Evolutionary conservation across 2,888 invertebrate species (phyloP).

Genomic region (Xanthorhoe spadicearia): DNA sequence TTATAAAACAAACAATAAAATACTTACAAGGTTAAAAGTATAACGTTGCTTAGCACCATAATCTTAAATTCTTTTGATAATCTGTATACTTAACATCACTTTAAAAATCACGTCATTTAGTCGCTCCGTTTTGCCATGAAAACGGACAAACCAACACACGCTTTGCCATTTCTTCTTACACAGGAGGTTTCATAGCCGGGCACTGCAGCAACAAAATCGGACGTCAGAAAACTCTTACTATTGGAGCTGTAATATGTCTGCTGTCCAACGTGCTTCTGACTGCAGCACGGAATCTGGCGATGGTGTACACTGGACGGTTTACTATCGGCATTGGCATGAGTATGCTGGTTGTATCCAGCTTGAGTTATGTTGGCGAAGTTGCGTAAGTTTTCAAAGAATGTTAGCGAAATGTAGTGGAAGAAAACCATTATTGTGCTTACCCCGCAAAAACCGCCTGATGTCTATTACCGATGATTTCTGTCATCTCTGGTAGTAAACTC

Average conservation of each 20-base stretch:
- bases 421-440: no score
- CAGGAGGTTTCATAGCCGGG: slow-evolving; percentile 31
- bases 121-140: no score
- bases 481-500: no score
- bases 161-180: no score
- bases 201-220: slow-evolving; percentile 32
- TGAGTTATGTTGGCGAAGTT: slow-evolving; percentile 40
- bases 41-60: no score
- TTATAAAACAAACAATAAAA: background rate
- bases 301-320: slow-evolving; percentile 24
- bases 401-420: background rate
- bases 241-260: slow-evolving; percentile 20
- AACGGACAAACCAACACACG: no score
- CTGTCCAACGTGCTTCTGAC: slow-evolving; percentile 13
- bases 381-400: slow-evolving; percentile 27
- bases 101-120: no score
- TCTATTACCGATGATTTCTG: no score
- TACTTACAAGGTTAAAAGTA: background rate
- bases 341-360: slow-evolving; percentile 1
- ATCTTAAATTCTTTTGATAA: no score
- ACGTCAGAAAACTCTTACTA: slow-evolving; percentile 27
- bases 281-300: slow-evolving; percentile 15
- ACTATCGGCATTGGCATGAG: slow-evolving; percentile 9
- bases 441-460: no score
- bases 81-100: no score